Evolutionary conservation across 1,140 invertebrate genomes (phyloP), one percentile per base, ranked within the genome.

Genomic region (Drosophila varians): DNA sequence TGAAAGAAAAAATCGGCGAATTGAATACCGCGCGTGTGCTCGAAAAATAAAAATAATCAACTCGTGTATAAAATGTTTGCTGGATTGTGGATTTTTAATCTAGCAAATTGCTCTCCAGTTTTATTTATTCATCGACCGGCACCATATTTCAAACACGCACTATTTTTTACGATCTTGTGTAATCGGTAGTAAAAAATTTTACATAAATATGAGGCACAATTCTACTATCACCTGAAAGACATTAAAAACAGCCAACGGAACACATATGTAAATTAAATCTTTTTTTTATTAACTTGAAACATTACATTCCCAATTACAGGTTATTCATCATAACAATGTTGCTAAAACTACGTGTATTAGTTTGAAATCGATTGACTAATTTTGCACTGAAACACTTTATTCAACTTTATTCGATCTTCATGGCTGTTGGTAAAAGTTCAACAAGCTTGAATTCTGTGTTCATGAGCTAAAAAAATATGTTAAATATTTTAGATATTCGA

Each of bases 391-490:
- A 25, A 18, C 31, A 31, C 36, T 56, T 18, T 42, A 31, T 26
- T 40, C 11, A 34, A 48, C 18, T 46, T 42, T 6, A 14, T 46
- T 69, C 12, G n/a, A 12, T 49, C 16, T 0, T 4, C 25, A 9
- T 8, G 12, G 18, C 14, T 28, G 31, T 6, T 14, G 16, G 64
- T 64, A 68, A 64, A 72, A 75, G 56, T 75, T 45, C 52, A 69
- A 57, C 66, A 56, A 53, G 65, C 48, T 53, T 46, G 43, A 36
- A 21, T 49, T 48, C 16, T 57, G 56, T 74, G 70, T 16, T 78
- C 74, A 72, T 68, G 75, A 79, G 42, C 75, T 69, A 62, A 36
- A 72, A n/a, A 83, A 68, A 45, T 73, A 79, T 75, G 57, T 53
- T 79, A 57, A 79, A 61, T 64, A 57, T 79, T 42, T 45, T 23